These are phyloP conservation scores for Drosophila rhopaloa DNA, from an alignment of 1,140 invertebrate species.

Conservation along the genomic window DNA sequence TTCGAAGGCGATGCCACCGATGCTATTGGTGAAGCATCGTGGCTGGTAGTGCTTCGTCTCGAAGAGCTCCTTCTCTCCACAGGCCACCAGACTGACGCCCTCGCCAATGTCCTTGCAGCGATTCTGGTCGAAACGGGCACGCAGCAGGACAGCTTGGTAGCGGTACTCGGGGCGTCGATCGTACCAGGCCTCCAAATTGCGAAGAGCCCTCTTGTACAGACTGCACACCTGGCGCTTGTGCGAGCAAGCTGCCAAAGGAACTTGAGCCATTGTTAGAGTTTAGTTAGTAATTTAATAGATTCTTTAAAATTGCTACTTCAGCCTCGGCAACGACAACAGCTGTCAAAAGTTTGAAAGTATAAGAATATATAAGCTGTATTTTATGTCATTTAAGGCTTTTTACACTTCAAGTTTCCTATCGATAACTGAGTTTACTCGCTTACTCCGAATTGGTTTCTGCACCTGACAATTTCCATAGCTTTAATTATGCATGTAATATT, in stretches of 20 bases:
- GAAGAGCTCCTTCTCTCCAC: conserved; percentile 93
- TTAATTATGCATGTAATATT: too few species aligned
- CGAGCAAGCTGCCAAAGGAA: conserved; percentile 77
- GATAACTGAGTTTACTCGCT: too few species aligned
- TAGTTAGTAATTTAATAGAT: conserved; percentile 16
- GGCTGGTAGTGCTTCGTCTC: conserved; percentile 89
- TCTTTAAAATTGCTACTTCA: conserved; percentile 21
- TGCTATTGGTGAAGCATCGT: conserved; percentile 88
- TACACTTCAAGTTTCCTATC: too few species aligned
- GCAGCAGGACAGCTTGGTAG: conserved; percentile 91
- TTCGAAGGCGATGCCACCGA: conserved; percentile 91
- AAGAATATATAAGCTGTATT: too few species aligned
- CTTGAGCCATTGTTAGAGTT: conserved; percentile 65
- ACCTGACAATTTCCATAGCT: too few species aligned
- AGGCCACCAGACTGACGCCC: conserved; percentile 90
- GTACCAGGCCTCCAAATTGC: conserved; percentile 87
- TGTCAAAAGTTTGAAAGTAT: conserved; percentile 11
- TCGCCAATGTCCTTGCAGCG: conserved; percentile 90
- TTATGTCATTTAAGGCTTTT: too few species aligned
- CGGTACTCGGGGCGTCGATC: conserved; percentile 87
- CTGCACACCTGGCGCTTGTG: conserved; percentile 90
- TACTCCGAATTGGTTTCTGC: too few species aligned
- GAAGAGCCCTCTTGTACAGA: conserved; percentile 89
- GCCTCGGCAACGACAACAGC: conserved; percentile 28
- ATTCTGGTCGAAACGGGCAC: conserved; percentile 94